Base-by-base conservation (phyloP, 2,797 vertebrate species). In the Podargus strigoides region DNA sequence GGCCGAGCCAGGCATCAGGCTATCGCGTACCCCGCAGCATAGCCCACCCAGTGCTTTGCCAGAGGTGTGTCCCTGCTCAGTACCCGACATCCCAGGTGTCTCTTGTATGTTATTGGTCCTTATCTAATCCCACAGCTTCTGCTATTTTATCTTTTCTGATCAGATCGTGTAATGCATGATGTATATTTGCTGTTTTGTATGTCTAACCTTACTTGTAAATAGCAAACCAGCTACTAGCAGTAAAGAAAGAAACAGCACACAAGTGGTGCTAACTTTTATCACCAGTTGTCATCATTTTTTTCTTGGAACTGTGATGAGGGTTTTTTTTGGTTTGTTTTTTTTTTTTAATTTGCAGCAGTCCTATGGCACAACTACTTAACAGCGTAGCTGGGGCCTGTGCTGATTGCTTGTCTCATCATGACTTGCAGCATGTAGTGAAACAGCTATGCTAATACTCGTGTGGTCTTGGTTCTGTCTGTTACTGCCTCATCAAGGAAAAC, bases 21-120 rank as follows among this genome's bases (percentile, higher is more conserved):
- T 52, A 4, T 27, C 13, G 0, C 5, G 9, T 24, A 46, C 21
- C n/a, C 23, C 1, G 1, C 41, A 20, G 50, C n/a, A 18, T 7
- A 78, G 67, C 19, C 24, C 28, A 16, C 26, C 15, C 12, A 4
- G 0, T 55, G 3, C 15, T 27, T 34, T 66, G 46, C 39, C 21
- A n/a, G 30, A 32, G 26, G 8, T 19, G 12, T 44, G 17, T 49
- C 27, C 32, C n/a, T 41, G 27, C n/a, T 66, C 46, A 19, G 58
- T 37, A 42, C 12, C 37, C 46, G 26, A 24, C 30, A 26, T 34
- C 14, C 41, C 37, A 32, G 34, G 15, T 70, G 87, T 62, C 59
- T 76, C 36, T 37, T 41, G 14, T 42, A 11, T 49, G 53, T 53
- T 62, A 30, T 12, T 56, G 36, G 14, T 44, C 36, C 23, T 69